Evolutionary conservation across 2,113 vertebrate genomes (phyloP), one percentile per base, ranked within the genome.

Genomic region (Toxostoma redivivum): DNA sequence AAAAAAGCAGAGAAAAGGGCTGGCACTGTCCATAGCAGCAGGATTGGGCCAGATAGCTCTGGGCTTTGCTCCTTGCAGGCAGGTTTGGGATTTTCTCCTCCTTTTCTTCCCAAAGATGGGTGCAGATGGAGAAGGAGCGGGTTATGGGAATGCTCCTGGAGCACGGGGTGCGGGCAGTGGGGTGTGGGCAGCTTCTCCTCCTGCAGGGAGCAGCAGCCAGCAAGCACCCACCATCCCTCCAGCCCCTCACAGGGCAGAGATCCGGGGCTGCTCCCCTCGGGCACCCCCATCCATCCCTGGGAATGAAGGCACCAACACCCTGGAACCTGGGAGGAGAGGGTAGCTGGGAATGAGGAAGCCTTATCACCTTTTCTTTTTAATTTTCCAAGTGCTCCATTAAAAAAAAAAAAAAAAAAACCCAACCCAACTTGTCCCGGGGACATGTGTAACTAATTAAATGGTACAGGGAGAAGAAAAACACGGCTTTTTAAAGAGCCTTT

Each of bases 381-480:
- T 90, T 88, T 89, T 80, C 80, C 20, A 16, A 86, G 42, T 1
- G 12, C 53, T 28, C 80, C 30, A 44, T 44, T 24, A 33, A 76
- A 74, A 51, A 40, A 22, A 31, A 20, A 42, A 51, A 40, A 66
- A 21, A 22, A 35, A 67, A 71, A 60, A 53, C 27, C 10, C 4
- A 67, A 27, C 17, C 19, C 25, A n/a, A 10, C 47, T 12, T 72
- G 58, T 88, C 86, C 73, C 9, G 44, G 84, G 84, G 92, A 93
- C 95, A 96, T 94, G 87, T 97, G 92, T 92, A 95, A 96, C 94
- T 95, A 95, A 95, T 97, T 96, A 96, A 92, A 96, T 57, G 64
- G 89, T 85, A 94, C 87, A 82, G 89, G 62, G 89, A 91, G 80
- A 92, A 94, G 87, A 67, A 96, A 96, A 97, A 88, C 95, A 97